Evolutionary conservation across 2,888 invertebrate species (phyloP), one percentile per base, ranked within the genome.

Genomic region (Caenorhabditis sp.): DNA sequence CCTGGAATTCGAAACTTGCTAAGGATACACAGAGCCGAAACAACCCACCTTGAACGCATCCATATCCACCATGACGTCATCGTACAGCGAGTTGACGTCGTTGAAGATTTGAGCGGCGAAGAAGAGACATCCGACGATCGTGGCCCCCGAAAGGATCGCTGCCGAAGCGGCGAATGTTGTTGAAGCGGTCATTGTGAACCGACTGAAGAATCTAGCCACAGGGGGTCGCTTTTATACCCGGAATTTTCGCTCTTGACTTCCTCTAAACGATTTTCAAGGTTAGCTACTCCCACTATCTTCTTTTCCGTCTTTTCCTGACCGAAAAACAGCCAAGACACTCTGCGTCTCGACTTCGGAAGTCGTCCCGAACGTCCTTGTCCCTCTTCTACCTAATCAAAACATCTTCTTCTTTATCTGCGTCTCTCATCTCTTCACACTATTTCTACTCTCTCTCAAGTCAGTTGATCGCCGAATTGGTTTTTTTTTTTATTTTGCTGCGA

Each of bases 11-110:
- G 12, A 56, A 24, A 16, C 41, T 10, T 35, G 22, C 2, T 31
- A 35, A n/a, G n/a, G n/a, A 31, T 31, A 31, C 31, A 31, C 24
- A 28, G 47, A n/a, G n/a, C n/a, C n/a, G n/a, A n/a, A 31, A 7
- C 7, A 31, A 31, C 31, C 31, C 35, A 82, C 85, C 80, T 85
- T 85, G 66, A 85, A 85, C 0, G 58, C 56, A 31, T 77, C 58
- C 85, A 85, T 85, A 41, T 85, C 85, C 38, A 61, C 44, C 85
- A 85, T 82, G 54, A 80, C 35, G 26, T 85, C 82, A 70, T 80
- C 80, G 28, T 85, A 72, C 3, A 85, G 59, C 19, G 76, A 76
- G 66, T 85, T 85, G 77, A 85, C 80, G 66, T 84, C 83, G 56
- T 84, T 83, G 85, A 85, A 84, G 58, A 85, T 70, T 49, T 74